A percentile compares a stretch with the other conserved stretches of the same genome.
Conservation (phyloP, 2,797 vertebrate species). For the Eremophila alpestris region DNA sequence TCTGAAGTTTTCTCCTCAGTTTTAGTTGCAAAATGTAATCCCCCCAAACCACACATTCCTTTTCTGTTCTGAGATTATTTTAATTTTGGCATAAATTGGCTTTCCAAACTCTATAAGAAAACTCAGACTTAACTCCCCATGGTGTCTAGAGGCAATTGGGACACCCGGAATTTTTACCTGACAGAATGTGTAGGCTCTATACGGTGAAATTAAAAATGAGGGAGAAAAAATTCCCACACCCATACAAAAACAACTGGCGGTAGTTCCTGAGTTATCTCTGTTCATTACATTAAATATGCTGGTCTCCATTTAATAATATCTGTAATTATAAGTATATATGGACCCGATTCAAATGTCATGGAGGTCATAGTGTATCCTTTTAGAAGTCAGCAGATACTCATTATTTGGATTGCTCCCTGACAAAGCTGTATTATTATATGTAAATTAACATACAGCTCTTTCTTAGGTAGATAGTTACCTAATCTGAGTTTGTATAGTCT, state of each 20-base stretch:
- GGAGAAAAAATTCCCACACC: fast-evolving
- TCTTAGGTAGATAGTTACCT: background rate
- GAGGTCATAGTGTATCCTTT: background rate
- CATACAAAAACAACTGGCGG: background rate
- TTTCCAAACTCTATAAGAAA: background rate
- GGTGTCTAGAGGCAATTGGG: background rate
- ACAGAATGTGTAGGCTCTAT: background rate
- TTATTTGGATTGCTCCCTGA: background rate
- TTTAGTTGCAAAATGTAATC: background rate
- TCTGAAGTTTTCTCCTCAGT: background rate
- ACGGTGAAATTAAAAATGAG: background rate
- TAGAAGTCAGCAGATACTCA: background rate
- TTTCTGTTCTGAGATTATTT: background rate
- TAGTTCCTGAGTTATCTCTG: background rate
- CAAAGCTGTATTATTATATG: background rate
- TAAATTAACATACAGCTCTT: background rate
- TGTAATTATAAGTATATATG: background rate
- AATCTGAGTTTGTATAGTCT: background rate
- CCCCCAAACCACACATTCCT: background rate
- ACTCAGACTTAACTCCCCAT: background rate
- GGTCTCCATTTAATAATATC: background rate
- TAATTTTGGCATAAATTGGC: background rate
- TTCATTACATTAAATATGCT: background rate
- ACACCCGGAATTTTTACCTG: background rate
- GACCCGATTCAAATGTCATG: background rate